Evolutionary conservation across 2,113 vertebrate species (phyloP).

Genomic region (Calidris pygmaea): DNA sequence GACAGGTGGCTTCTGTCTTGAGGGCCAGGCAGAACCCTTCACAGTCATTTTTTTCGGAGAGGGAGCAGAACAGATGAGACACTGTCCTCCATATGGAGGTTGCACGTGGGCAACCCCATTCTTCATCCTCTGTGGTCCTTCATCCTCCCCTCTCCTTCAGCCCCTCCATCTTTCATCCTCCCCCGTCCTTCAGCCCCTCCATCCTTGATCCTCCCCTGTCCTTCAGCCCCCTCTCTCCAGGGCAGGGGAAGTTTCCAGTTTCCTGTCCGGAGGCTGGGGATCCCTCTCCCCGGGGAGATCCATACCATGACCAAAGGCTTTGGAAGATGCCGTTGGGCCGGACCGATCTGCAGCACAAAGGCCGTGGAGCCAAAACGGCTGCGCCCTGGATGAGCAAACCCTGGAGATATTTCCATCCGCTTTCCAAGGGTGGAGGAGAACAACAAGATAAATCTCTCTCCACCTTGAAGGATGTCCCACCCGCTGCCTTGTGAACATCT

Average conservation of each 20-base stretch:
- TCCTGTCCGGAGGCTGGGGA: background rate
- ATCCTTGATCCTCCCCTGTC: background rate
- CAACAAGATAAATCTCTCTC: background rate
- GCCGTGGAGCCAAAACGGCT: background rate
- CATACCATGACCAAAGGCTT: background rate
- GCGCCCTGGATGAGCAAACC: background rate
- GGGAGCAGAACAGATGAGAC: background rate
- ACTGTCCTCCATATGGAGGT: background rate
- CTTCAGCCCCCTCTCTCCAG: background rate
- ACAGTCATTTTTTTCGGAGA: background rate
- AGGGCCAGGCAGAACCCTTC: background rate
- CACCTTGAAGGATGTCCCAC: background rate
- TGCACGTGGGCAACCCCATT: background rate
- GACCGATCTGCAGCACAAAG: fast-evolving
- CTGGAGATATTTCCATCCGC: background rate
- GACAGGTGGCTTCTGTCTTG: background rate
- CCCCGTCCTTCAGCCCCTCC: background rate
- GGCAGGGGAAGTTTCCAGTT: background rate
- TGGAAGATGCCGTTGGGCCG: background rate
- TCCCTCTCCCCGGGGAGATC: background rate
- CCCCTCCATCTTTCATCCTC: background rate
- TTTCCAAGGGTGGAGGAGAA: background rate
- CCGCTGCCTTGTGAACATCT: fast-evolving
- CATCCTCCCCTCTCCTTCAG: background rate
- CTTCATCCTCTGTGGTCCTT: background rate